Evolutionary conservation across 1,140 invertebrate species (phyloP).

Genomic region (Zaprionus vittiger): DNA sequence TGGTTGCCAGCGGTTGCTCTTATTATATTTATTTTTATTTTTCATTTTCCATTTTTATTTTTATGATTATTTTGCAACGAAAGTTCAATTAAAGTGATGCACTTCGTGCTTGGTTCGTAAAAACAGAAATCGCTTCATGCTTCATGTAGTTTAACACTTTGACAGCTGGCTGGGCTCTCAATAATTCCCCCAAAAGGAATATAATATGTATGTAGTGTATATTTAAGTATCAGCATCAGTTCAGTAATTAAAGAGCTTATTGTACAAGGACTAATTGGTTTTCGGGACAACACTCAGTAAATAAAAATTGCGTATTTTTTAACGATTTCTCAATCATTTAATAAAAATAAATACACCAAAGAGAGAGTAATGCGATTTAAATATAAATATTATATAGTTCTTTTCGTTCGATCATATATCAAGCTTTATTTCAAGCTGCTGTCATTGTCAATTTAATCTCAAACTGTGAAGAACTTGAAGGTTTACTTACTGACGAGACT

Average conservation of each 20-base stretch:
- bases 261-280: not conserved
- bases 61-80: constrained; percentile 42
- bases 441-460: not conserved
- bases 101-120: constrained; percentile 51
- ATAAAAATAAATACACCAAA: not conserved
- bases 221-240: not conserved
- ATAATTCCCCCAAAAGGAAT: constrained; percentile 1
- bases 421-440: not conserved
- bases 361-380: not conserved
- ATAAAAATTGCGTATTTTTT: not conserved
- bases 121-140: constrained; percentile 23
- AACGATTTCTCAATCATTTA: not conserved
- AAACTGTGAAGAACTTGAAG: not conserved
- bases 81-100: constrained; percentile 70
- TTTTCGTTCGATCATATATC: not conserved
- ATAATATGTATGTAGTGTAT: not conserved
- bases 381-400: too few relatives aligned
- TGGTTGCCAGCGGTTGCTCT: constrained; percentile 5
- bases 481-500: not conserved
- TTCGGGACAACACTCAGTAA: not conserved
- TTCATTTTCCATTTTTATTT: not conserved
- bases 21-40: constrained; percentile 26
- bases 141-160: constrained; percentile 20
- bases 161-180: constrained; percentile 4
- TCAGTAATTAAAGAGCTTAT: not conserved